Base-by-base conservation (phyloP, 2,797 vertebrate genomes). In the Paguma larvata region DNA sequence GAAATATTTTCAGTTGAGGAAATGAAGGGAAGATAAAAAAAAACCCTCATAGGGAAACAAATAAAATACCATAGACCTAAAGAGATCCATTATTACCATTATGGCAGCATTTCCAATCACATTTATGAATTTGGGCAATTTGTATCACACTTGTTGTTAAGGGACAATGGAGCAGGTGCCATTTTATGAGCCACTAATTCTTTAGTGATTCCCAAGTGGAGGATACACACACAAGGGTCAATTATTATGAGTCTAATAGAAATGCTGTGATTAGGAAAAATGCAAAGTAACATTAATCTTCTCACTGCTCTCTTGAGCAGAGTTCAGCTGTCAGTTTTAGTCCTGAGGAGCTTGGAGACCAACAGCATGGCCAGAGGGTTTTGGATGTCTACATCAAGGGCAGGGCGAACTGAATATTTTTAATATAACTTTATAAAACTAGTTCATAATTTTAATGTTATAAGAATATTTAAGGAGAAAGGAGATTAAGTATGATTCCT, bases 241-340 rank as follows among this genome's bases (percentile, higher is more conserved):
- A 77, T 98, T 98, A 96, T 93, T 96, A 78, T 91, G 72, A 96
- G 53, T 96, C 95, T 85, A 80, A 41, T 94, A 96, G 93, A 97
- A 98, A 95, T 88, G 70, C 83, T 94, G 65, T 96, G 91, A 95
- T 79, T 97, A 88, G 91, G 79, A 83, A 7, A 34, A 97, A 97
- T 96, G 72, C 97, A 97, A 98, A 98, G 96, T 93, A 34, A 53
- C 95, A 97, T 98, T 97, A 96, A 98, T 98, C 96, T 98, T 94
- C 91, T 44, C 94, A 97, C 97, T 98, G 94, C 53, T 98, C 98
- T n/a, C 89, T 96, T 77, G 10, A 77, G 94, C 94, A 96, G 95
- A 96, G 82, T 95, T 98, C 95, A 98, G 70, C 91, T 95, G 89
- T 98, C 96, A 98, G 23, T 93, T 97, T 85, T 80, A 97, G 93